Evolutionary conservation across 2,888 invertebrate species (phyloP), one percentile per base, ranked within the genome.

Genomic region (Chalcis sispes): DNA sequence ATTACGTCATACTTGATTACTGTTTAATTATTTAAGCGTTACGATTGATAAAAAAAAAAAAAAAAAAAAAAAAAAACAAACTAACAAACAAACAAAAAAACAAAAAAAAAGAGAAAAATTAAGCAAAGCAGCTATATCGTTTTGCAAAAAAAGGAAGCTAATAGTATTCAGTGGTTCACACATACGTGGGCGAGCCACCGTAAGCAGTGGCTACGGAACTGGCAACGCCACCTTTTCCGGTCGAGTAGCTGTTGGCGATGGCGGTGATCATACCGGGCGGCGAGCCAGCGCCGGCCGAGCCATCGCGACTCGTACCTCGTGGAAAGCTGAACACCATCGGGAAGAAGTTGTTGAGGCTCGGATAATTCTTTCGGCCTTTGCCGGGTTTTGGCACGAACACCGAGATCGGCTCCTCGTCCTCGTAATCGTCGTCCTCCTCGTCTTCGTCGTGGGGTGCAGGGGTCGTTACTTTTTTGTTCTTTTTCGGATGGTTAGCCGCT

Each of bases 201-300:
- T 93, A 94, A 0, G 94, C 93, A 0, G 93, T 93, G 0, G 94
- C 94, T 80, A 94, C 93, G 80, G 94, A 94, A 74, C 92, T 93
- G 13, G 94, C 94, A 1, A 94, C 92, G 1, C 94, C 94, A 2
- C 94, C 93, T 79, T 92, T 91, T 1, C 93, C 92, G 0, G 93
- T 94, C 84, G 93, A 94, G 85, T 92, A 94, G 72, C 93, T 93
- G 83, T 94, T 94, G 32, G 94, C 94, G 20, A 94, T 91, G 1
- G 94, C 94, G 0, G 93, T 93, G 13, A 93, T 91, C 0, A 92
- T 90, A 2, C 92, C 92, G 0, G 91, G 90, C n/a, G 89, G 89
- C 0, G 89, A 89, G 0, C 87, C 89, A 1, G 86, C 85, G 7
- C 76, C 73, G 2, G 76, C 15, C 2, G 72, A 62, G 18, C 89